These are phyloP conservation scores for Pseudococcus longispinus DNA, from an alignment of 2,888 invertebrate species.

Conservation along the genomic window DNA sequence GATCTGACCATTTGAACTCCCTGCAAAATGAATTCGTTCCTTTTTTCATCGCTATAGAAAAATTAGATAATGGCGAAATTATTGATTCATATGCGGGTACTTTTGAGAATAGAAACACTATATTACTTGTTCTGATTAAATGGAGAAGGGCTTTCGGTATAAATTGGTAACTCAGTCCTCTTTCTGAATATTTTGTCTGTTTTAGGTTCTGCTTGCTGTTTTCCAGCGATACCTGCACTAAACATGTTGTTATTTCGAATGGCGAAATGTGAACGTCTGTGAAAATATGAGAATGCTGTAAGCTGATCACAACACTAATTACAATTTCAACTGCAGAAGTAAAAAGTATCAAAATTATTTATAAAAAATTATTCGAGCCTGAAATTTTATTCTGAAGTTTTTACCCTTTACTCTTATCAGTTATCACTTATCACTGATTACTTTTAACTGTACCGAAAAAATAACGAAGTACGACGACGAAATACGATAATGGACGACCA, in stretches of 20 bases:
- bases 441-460: no score
- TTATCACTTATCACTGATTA: no score
- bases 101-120: background rate
- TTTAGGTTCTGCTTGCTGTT: background rate
- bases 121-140: background rate
- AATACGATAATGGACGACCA: no score
- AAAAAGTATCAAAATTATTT: no score
- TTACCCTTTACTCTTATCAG: no score
- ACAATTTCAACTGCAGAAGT: no score
- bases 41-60: background rate
- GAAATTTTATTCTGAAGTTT: no score
- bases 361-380: no score
- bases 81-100: background rate
- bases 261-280: no score
- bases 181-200: background rate
- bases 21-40: slow-evolving; percentile 1
- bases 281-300: no score
- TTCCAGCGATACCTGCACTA: background rate
- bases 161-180: slow-evolving; percentile 18
- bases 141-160: background rate
- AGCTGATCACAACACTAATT: no score
- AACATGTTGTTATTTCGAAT: background rate
- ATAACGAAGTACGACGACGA: no score
- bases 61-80: background rate
- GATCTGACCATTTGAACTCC: slow-evolving; percentile 11